Evolutionary conservation across 2,113 vertebrate genomes (phyloP).

Genomic region (Ariopsis seemanni): DNA sequence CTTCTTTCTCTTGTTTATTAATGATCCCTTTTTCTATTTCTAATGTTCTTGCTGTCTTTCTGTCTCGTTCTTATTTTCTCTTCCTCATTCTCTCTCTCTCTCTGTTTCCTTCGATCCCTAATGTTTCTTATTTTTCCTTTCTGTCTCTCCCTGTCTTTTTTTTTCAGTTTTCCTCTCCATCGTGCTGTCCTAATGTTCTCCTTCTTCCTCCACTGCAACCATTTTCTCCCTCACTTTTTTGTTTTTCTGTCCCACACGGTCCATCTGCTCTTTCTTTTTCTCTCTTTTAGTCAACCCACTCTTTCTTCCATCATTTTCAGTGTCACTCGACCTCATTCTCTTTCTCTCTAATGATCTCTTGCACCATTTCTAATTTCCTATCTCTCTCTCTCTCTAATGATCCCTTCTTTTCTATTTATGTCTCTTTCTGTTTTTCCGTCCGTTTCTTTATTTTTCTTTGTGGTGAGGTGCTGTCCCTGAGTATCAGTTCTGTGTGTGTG

Average conservation of each 20-base stretch:
- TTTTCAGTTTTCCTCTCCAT: not conserved
- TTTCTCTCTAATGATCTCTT: not conserved
- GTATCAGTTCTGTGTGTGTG: not conserved
- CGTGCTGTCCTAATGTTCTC: not conserved
- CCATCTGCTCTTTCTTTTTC: not conserved
- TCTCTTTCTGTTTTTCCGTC: not conserved
- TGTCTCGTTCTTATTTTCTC: not conserved
- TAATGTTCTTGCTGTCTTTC: constrained; percentile 11
- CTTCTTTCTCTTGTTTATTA: not conserved
- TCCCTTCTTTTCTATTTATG: not conserved
- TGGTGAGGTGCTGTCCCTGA: constrained; percentile 19
- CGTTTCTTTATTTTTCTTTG: not conserved
- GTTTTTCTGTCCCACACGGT: not conserved
- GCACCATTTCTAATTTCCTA: not conserved
- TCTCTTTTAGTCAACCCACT: constrained; percentile 10
- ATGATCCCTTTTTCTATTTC: not conserved
- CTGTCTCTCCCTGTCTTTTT: not conserved
- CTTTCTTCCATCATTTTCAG: not conserved
- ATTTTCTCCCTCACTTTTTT: not conserved
- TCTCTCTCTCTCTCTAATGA: not conserved
- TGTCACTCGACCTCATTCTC: not conserved
- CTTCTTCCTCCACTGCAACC: not conserved
- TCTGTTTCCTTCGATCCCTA: not conserved
- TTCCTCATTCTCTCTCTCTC: constrained; percentile 2
- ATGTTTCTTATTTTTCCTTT: not conserved